Evolutionary conservation across 1,140 invertebrate species (phyloP).

Genomic region (Eufriesea mexicana): DNA sequence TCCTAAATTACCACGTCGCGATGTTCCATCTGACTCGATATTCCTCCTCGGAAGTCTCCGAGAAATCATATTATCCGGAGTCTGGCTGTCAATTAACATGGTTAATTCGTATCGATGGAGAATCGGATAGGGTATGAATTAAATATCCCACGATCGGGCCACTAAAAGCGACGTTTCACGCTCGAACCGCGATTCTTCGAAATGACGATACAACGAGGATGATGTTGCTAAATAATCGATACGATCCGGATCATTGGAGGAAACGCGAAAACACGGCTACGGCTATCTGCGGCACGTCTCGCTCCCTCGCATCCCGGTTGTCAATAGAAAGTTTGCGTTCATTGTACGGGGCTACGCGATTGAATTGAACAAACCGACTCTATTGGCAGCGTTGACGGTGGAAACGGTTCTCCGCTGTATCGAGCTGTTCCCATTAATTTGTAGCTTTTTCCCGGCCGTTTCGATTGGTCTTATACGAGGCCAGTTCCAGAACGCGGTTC

Average conservation of each 20-base stretch:
- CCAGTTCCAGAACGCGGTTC: not conserved
- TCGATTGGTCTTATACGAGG: constrained; percentile 32
- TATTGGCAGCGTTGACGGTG: not conserved
- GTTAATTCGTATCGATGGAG: no score
- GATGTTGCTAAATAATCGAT: not conserved
- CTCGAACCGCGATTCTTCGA: no score
- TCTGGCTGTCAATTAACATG: no score
- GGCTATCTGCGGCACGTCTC: not conserved
- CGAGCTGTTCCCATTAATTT: constrained; percentile 39
- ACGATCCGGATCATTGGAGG: not conserved
- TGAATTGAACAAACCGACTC: constrained; percentile 42
- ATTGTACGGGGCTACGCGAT: constrained; percentile 1
- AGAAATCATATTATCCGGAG: no score
- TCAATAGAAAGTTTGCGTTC: constrained; percentile 39
- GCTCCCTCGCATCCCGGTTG: not conserved
- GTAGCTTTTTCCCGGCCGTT: constrained; percentile 6
- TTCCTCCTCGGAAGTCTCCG: not conserved
- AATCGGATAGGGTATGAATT: not conserved
- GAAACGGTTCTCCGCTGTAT: not conserved
- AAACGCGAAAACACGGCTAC: not conserved
- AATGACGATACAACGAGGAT: not conserved
- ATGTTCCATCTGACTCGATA: not conserved
- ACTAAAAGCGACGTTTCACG: not conserved
- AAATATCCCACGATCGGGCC: not conserved
- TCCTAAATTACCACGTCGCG: no score